Evolutionary conservation across 2,113 vertebrate genomes (phyloP).

Genomic region (Carassius gibelio): DNA sequence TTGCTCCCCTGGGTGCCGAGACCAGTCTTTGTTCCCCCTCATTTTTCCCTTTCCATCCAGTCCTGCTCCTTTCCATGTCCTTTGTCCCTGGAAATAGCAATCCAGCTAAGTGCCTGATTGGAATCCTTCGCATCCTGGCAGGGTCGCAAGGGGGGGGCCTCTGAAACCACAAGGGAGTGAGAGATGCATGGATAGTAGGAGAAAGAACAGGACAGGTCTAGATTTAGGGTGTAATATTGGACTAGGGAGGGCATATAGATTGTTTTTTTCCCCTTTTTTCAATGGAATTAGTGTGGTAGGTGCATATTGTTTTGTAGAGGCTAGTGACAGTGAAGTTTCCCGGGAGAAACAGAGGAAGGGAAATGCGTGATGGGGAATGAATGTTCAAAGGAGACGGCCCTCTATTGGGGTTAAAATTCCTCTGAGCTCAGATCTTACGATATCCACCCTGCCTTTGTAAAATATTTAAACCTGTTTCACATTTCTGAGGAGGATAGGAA

Average conservation of each 20-base stretch:
- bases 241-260: conserved; percentile 1
- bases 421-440: conserved; percentile 22
- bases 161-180: conserved; percentile 10
- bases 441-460: conserved; percentile 63
- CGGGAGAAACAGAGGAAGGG: conserved; percentile 72
- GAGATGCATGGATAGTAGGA: conserved; percentile 20
- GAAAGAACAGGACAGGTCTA: conserved; percentile 19
- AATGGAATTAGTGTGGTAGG: conserved; percentile 85
- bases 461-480: conserved; percentile 77
- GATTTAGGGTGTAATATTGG: conserved; percentile 31
- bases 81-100: conserved; percentile 82
- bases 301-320: conserved; percentile 85
- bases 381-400: conserved; percentile 64
- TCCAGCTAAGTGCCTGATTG: conserved; percentile 80
- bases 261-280: conserved; percentile 74
- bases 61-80: conserved; percentile 78
- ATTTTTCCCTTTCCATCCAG: conserved; percentile 82
- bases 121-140: conserved; percentile 75
- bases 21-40: conserved; percentile 77
- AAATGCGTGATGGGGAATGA: conserved; percentile 58
- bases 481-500: conserved; percentile 75
- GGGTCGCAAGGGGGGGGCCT: conserved; percentile 65
- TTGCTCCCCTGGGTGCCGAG: conserved; percentile 94
- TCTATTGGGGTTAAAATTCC: conserved; percentile 73
- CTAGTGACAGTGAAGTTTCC: conserved; percentile 84